phyloP scores from a whole-genome alignment of 2,113 vertebrate genomes.

The Apodemus sylvaticus region DNA sequence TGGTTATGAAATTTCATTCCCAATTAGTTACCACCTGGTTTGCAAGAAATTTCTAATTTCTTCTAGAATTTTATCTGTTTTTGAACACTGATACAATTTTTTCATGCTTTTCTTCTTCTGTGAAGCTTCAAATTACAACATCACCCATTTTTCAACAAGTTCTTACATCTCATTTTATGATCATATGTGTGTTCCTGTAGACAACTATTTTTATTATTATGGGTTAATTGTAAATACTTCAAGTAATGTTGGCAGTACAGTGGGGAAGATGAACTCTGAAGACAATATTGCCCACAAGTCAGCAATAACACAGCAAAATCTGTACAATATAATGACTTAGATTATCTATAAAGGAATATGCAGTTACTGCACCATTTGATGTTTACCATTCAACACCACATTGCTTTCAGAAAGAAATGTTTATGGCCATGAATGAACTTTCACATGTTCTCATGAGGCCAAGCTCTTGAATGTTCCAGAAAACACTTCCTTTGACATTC shows the following conservation, averaged over 20 bases:
- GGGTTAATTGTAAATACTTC: not conserved
- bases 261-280: slow-evolving; percentile 41
- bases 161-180: not conserved
- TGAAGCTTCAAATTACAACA: not conserved
- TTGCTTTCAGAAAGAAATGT: slow-evolving; percentile 54
- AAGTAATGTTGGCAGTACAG: slow-evolving; percentile 2
- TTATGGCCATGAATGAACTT: slow-evolving; percentile 40
- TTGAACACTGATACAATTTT: not conserved
- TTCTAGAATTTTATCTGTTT: not conserved
- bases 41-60: not conserved
- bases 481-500: slow-evolving; percentile 63
- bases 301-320: slow-evolving; percentile 43
- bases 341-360: slow-evolving; percentile 49
- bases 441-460: slow-evolving; percentile 36
- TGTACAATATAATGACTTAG: slow-evolving; percentile 21
- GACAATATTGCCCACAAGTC: slow-evolving; percentile 42
- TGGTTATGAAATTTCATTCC: not conserved
- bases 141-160: not conserved
- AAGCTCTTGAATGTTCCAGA: slow-evolving; percentile 55
- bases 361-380: slow-evolving; percentile 48
- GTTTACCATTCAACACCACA: slow-evolving; percentile 13
- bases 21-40: not conserved
- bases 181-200: not conserved
- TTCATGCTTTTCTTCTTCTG: not conserved
- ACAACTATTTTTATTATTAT: slow-evolving; percentile 17